These are phyloP conservation scores for Sylvicola fuscatus DNA, from an alignment of 2,888 invertebrate genomes.

Conservation along the genomic window DNA sequence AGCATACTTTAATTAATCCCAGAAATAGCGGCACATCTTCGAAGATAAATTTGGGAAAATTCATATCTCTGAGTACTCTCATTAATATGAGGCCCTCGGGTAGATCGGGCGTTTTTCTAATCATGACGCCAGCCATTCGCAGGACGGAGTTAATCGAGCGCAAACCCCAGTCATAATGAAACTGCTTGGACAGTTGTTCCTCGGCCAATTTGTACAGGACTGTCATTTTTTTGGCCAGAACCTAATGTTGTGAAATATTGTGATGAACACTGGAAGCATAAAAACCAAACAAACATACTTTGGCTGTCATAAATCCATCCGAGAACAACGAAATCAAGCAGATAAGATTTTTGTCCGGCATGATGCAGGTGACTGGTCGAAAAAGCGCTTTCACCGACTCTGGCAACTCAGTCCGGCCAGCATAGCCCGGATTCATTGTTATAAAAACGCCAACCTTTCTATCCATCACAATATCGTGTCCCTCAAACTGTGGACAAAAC, in stretches of 20 bases:
- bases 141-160: conserved; percentile 79
- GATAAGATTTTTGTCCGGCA: conserved; percentile 80
- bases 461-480: conserved; percentile 62
- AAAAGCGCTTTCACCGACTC: conserved; percentile 84
- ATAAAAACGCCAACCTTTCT: conserved; percentile 80
- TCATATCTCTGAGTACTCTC: conserved; percentile 83
- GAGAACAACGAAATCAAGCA: conserved; percentile 83
- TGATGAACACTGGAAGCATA: background rate
- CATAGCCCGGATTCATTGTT: conserved; percentile 90
- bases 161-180: conserved; percentile 86
- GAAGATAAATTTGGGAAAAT: conserved; percentile 79
- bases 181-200: conserved; percentile 79
- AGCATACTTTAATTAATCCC: conserved; percentile 55
- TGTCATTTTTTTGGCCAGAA: conserved; percentile 85
- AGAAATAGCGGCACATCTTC: conserved; percentile 81
- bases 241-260: conserved; percentile 22
- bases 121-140: conserved; percentile 77
- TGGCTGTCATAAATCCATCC: conserved; percentile 78
- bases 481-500: conserved; percentile 43
- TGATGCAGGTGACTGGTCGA: conserved; percentile 78
- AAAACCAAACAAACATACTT: conserved; percentile 28
- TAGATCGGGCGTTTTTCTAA: conserved; percentile 54
- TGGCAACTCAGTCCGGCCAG: conserved; percentile 76
- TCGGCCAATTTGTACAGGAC: conserved; percentile 69
- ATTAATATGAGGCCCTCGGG: conserved; percentile 75